These are phyloP conservation scores for Theristus sp. DNA, from an alignment of 2,888 invertebrate species.

Conservation along the genomic window DNA sequence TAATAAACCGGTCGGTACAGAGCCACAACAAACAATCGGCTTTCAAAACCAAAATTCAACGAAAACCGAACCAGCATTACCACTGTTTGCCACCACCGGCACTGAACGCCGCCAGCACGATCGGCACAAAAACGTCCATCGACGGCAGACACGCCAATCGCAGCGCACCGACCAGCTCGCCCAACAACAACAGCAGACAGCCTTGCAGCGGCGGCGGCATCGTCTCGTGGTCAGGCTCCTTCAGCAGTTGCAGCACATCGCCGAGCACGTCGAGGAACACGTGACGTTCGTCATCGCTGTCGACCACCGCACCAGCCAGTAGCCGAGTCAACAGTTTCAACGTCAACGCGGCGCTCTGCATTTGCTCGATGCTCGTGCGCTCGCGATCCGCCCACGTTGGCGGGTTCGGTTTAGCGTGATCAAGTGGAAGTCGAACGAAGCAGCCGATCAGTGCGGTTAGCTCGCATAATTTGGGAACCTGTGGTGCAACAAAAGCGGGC, in stretches of 20 bases:
- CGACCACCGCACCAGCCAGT: no score
- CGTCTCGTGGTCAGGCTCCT: background rate
- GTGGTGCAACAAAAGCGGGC: no score
- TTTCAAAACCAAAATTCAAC: no score
- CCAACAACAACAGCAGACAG: background rate
- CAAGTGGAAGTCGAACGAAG: no score
- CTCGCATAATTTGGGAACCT: background rate
- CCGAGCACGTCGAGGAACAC: background rate
- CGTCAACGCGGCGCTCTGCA: background rate
- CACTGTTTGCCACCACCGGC: no score
- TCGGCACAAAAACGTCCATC: background rate
- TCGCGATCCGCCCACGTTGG: no score
- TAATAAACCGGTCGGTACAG: no score
- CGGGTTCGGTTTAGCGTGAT: no score
- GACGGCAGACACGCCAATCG: background rate
- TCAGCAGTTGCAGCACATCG: background rate
- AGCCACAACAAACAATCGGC: no score
- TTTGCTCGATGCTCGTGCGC: background rate
- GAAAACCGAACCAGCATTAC: no score
- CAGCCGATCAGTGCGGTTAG: no score
- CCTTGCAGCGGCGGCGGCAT: background rate
- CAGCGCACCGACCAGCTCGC: background rate
- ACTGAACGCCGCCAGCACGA: background rate
- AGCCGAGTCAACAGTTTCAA: background rate
- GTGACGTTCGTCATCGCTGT: background rate